Evolutionary conservation across 2,888 invertebrate genomes (phyloP).

Genomic region (Kryphioiulus occultus): DNA sequence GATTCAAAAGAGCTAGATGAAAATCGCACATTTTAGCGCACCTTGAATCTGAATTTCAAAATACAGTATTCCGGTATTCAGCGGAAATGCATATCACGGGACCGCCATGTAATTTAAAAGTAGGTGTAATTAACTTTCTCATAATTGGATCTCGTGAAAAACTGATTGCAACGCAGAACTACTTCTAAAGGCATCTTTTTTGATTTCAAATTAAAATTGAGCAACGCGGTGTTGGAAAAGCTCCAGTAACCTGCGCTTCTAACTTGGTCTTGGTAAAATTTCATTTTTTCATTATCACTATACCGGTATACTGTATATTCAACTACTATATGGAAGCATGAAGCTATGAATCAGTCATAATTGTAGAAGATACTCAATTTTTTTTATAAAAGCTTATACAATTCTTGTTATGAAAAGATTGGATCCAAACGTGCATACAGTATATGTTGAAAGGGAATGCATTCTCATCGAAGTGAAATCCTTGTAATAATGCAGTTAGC

Average conservation of each 20-base stretch:
- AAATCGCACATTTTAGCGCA: constrained; percentile 17
- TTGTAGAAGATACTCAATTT: too few relatives aligned
- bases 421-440: not conserved
- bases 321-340: not conserved
- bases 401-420: not conserved
- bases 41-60: constrained; percentile 20
- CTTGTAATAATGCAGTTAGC: not conserved
- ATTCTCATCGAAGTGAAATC: not conserved
- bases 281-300: not conserved
- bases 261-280: not conserved
- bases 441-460: not conserved
- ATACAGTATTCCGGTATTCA: constrained; percentile 11
- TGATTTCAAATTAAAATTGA: not conserved
- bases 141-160: not conserved
- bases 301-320: not conserved
- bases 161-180: constrained; percentile 1
- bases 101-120: constrained; percentile 32
- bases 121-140: constrained; percentile 35
- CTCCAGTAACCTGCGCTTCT: not conserved
- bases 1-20: constrained; percentile 27
- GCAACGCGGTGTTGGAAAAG: not conserved
- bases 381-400: not conserved
- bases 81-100: constrained; percentile 27
- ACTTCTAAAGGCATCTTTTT: not conserved
- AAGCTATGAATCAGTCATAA: too few relatives aligned